Percentiles rank a stretch among this genome's conserved stretches.
Conservation (phyloP, 2,888 invertebrate genomes). For the Drosophila rubida region DNA sequence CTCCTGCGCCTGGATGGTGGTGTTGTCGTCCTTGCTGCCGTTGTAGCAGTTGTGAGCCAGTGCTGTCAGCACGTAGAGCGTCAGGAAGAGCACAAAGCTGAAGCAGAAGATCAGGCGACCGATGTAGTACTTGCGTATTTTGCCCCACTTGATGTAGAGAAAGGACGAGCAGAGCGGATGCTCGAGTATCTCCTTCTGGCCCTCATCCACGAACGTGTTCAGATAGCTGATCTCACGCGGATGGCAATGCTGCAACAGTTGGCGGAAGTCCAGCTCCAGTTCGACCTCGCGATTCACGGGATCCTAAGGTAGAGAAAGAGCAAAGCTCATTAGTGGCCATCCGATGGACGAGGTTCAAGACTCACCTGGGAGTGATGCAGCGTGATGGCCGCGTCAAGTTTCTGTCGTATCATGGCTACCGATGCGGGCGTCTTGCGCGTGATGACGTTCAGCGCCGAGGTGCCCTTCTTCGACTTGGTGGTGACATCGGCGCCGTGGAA, state of each 20-base stretch:
- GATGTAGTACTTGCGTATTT: slow-evolving; percentile 94
- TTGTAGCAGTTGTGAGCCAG: slow-evolving; percentile 94
- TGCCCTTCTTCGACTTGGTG: slow-evolving; percentile 93
- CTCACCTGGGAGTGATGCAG: slow-evolving; percentile 89
- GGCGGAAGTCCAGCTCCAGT: slow-evolving; percentile 92
- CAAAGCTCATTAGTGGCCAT: background rate
- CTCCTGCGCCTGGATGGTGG: slow-evolving; percentile 90
- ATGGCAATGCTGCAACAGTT: slow-evolving; percentile 92
- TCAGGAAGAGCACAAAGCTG: slow-evolving; percentile 92
- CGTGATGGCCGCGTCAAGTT: slow-evolving; percentile 92
- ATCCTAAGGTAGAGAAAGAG: slow-evolving; percentile 82
- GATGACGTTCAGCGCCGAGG: slow-evolving; percentile 93
- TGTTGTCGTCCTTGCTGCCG: slow-evolving; percentile 91
- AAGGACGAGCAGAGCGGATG: slow-evolving; percentile 96
- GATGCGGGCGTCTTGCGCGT: slow-evolving; percentile 94
- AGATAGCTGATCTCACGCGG: slow-evolving; percentile 94
- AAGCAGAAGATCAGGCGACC: slow-evolving; percentile 92
- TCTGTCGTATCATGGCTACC: slow-evolving; percentile 92
- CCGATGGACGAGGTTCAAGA: background rate
- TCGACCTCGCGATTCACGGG: slow-evolving; percentile 92
- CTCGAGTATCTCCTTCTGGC: slow-evolving; percentile 93
- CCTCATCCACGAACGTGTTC: slow-evolving; percentile 94
- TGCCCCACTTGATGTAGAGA: slow-evolving; percentile 95
- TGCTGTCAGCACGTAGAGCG: slow-evolving; percentile 92
- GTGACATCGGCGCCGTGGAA: slow-evolving; percentile 95